phyloP scores from a whole-genome alignment of 2,888 invertebrate genomes.

The Nemotelus nigrinus region DNA sequence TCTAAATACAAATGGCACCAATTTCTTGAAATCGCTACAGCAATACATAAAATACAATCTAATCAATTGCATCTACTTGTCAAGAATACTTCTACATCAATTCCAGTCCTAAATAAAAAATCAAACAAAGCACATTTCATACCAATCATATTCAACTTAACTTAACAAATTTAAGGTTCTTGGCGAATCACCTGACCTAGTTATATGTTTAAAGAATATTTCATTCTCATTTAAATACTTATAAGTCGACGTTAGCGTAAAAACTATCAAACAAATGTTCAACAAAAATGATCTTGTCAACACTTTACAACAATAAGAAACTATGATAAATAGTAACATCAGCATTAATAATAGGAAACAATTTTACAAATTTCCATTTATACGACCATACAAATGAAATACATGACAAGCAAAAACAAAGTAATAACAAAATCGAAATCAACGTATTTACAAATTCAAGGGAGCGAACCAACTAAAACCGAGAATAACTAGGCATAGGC shows the following conservation, averaged over 20 bases:
- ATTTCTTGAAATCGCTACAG: background rate
- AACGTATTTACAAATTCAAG: too few relatives aligned
- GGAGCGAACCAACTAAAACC: too few relatives aligned
- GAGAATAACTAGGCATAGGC: too few relatives aligned
- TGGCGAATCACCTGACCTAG: too few relatives aligned
- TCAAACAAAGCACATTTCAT: background rate
- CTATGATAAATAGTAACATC: conserved; percentile 23
- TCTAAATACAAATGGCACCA: background rate
- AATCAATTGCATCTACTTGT: background rate
- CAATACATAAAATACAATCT: background rate
- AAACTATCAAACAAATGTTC: conserved; percentile 20
- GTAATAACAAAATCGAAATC: background rate
- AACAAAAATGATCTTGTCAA: conserved; percentile 31
- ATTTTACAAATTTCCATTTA: conserved; percentile 1
- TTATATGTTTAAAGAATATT: too few relatives aligned
- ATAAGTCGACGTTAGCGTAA: background rate
- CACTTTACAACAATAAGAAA: conserved; percentile 24
- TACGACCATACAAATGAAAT: background rate
- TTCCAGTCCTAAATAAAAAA: background rate
- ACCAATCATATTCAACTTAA: conserved; percentile 11
- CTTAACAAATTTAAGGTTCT: background rate
- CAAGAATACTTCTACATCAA: background rate
- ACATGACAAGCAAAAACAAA: background rate
- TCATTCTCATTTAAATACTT: too few relatives aligned
- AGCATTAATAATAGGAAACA: background rate